These are phyloP conservation scores for Cactoblastis cactorum DNA, from an alignment of 2,888 invertebrate genomes.

Conservation along the genomic window DNA sequence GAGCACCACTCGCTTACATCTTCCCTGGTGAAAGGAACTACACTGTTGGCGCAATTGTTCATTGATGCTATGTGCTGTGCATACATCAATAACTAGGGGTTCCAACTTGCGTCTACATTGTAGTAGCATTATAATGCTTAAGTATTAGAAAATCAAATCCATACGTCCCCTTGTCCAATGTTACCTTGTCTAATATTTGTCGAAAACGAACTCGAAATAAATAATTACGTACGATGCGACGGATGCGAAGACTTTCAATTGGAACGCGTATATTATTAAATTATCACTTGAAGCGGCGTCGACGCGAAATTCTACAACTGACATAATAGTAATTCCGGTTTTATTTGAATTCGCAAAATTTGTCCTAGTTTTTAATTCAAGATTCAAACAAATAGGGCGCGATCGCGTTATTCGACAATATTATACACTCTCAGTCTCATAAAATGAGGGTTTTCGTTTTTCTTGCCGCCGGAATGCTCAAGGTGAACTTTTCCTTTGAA, in stretches of 20 bases:
- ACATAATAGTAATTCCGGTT: neutral
- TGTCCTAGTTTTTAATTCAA: neutral
- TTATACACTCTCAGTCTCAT: conserved; percentile 6
- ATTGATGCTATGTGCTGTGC: neutral
- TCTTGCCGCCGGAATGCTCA: neutral
- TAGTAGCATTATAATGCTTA: conserved; percentile 52
- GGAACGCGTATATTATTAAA: conserved; percentile 13
- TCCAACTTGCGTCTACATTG: conserved; percentile 49
- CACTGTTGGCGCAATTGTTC: conserved; percentile 51
- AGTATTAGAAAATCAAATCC: conserved; percentile 29
- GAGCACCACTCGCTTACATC: conserved; percentile 70
- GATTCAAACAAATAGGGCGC: neutral
- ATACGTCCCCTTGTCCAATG: conserved; percentile 15
- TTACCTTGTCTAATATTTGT: conserved; percentile 21
- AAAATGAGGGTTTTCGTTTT: conserved; percentile 1
- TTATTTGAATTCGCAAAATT: neutral
- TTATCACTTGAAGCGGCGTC: conserved; percentile 60
- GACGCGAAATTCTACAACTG: conserved; percentile 48
- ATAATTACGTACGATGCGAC: conserved; percentile 54
- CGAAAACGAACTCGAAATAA: conserved; percentile 18
- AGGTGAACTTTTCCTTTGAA: neutral
- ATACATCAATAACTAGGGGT: neutral
- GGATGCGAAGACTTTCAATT: conserved; percentile 54
- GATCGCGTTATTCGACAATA: conserved; percentile 13
- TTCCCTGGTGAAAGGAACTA: conserved; percentile 56